Conservation (phyloP, 2,797 vertebrate genomes). For the Malurus splendens region DNA sequence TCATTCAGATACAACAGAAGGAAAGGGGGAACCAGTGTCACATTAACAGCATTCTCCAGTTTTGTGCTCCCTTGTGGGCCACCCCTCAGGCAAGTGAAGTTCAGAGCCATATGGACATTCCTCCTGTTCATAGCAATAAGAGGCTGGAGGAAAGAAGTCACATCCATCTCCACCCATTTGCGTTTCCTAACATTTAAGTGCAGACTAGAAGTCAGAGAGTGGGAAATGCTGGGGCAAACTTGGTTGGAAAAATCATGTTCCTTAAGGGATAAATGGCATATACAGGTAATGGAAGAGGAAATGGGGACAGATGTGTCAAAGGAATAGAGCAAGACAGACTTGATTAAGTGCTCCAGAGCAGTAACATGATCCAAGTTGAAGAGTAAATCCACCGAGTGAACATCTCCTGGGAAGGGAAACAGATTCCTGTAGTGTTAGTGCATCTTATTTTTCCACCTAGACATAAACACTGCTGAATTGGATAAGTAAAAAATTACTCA, state of each 20-base stretch:
- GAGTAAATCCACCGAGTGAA: slow-evolving; percentile 74
- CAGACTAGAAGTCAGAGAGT: slow-evolving; percentile 72
- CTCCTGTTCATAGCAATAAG: slow-evolving; percentile 74
- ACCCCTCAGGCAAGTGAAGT: slow-evolving; percentile 75
- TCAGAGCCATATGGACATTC: slow-evolving; percentile 79
- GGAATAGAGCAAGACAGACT: slow-evolving; percentile 86
- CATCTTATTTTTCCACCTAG: neutral
- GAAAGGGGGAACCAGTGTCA: slow-evolving; percentile 74
- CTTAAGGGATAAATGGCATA: slow-evolving; percentile 74
- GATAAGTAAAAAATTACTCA: neutral
- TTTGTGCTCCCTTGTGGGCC: neutral
- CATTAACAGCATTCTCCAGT: neutral
- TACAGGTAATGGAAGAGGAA: slow-evolving; percentile 56
- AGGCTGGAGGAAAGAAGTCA: slow-evolving; percentile 84
- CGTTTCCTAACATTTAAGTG: slow-evolving; percentile 57
- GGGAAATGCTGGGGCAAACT: slow-evolving; percentile 61
- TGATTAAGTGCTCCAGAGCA: slow-evolving; percentile 82
- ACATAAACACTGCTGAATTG: fast-evolving
- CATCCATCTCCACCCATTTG: slow-evolving; percentile 86
- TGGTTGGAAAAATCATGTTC: slow-evolving; percentile 55
- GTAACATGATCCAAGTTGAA: slow-evolving; percentile 86
- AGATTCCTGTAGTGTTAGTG: neutral
- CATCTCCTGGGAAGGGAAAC: slow-evolving; percentile 64
- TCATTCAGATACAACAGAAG: slow-evolving; percentile 91
- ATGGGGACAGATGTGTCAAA: slow-evolving; percentile 64